These are phyloP conservation scores for Pollimyrus isidori DNA, from an alignment of 2,113 vertebrate genomes.

Conservation along the genomic window DNA sequence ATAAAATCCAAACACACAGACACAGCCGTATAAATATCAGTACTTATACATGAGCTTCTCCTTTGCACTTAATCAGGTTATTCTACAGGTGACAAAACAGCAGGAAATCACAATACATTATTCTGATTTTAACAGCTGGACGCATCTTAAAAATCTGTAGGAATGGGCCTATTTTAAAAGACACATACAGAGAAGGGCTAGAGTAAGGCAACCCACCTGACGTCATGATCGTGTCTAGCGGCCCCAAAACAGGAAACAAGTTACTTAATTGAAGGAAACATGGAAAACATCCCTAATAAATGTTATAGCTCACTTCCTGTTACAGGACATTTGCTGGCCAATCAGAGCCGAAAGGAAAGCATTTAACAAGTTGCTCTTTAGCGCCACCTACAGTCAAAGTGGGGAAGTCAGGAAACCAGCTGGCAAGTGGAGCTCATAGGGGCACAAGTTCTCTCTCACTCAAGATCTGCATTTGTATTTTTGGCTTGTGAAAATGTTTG, in stretches of 20 bases:
- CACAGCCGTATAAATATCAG: background rate
- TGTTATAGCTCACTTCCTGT: background rate
- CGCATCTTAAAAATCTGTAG: background rate
- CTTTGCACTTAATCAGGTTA: background rate
- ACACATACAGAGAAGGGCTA: background rate
- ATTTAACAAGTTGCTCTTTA: constrained; percentile 12
- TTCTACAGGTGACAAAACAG: background rate
- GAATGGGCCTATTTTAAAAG: background rate
- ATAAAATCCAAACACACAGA: background rate
- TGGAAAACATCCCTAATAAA: background rate
- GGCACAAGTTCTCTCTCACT: background rate
- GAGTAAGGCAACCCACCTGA: background rate
- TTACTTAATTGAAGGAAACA: background rate
- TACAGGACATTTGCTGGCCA: background rate
- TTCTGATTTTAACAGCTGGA: background rate
- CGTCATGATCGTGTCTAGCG: background rate
- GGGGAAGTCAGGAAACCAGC: background rate
- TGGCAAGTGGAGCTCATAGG: background rate
- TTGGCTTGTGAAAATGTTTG: background rate
- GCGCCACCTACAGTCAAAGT: background rate
- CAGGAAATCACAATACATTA: background rate
- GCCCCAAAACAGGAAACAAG: background rate
- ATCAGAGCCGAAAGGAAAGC: background rate
- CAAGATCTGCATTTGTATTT: background rate
- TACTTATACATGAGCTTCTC: background rate